These are phyloP conservation scores for Trichacis sp. DNA, from an alignment of 2,888 invertebrate genomes.

Conservation along the genomic window DNA sequence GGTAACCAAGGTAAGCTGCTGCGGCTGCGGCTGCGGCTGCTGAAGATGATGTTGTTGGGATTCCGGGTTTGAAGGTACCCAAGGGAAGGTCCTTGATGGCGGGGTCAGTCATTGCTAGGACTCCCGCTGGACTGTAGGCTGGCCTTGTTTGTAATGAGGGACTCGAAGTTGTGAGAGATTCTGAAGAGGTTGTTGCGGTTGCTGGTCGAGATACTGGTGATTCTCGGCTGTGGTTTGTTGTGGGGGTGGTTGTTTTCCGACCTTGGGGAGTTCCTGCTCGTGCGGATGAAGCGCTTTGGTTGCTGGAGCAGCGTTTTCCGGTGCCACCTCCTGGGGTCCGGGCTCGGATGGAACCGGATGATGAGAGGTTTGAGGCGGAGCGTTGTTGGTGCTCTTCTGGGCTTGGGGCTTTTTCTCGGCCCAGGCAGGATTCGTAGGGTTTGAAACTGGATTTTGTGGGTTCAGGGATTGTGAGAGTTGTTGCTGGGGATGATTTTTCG, in stretches of 20 bases:
- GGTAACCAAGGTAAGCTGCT: constrained; percentile 75
- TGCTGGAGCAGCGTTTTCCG: constrained; percentile 77
- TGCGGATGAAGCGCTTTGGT: constrained; percentile 80
- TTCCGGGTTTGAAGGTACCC: constrained; percentile 75
- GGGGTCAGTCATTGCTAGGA: constrained; percentile 74
- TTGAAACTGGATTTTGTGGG: constrained; percentile 76
- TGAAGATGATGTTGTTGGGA: constrained; percentile 47
- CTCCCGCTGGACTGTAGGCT: constrained; percentile 71
- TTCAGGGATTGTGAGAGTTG: constrained; percentile 63
- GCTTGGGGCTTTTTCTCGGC: constrained; percentile 76
- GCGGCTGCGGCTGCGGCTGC: constrained; percentile 60
- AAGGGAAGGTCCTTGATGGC: constrained; percentile 76
- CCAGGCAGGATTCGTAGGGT: constrained; percentile 80
- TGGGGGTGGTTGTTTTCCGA: constrained; percentile 73
- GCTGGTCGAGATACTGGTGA: constrained; percentile 67
- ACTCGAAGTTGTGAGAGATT: constrained; percentile 34
- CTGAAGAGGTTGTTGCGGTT: constrained; percentile 59
- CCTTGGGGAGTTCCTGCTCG: constrained; percentile 66
- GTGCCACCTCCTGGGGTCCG: constrained; percentile 56
- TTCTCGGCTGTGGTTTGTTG: constrained; percentile 43
- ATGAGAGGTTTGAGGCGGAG: constrained; percentile 67
- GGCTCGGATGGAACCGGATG: constrained; percentile 56
- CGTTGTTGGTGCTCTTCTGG: constrained; percentile 72
- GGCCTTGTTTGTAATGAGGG: constrained; percentile 53
- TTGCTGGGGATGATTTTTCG: constrained; percentile 72